Evolutionary conservation across 2,797 vertebrate genomes (phyloP).

Genomic region (Vultur gryphus): DNA sequence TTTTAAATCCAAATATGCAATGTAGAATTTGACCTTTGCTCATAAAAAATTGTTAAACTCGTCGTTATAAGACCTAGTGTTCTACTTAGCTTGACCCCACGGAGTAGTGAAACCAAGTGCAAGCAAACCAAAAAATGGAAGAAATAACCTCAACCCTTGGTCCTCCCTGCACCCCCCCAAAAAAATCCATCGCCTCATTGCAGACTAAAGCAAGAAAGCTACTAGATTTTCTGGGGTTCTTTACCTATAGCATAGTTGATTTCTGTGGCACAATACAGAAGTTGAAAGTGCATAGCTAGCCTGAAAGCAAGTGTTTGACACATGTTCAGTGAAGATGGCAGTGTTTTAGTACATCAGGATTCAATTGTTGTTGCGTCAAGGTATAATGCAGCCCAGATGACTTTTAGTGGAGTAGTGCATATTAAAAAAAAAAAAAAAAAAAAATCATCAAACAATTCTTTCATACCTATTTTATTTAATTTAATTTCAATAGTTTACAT

Average conservation of each 20-base stretch:
- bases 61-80: background rate
- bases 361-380: constrained; percentile 62
- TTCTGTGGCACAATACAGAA: background rate
- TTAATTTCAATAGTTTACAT: constrained; percentile 46
- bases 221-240: background rate
- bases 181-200: background rate
- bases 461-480: constrained; percentile 59
- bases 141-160: background rate
- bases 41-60: constrained; percentile 53
- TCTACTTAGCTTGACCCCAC: background rate
- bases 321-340: constrained; percentile 56
- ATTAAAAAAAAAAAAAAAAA: constrained; percentile 41
- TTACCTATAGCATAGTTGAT: background rate
- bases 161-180: background rate
- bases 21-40: constrained; percentile 53
- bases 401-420: constrained; percentile 31
- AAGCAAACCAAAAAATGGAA: background rate
- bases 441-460: constrained; percentile 50
- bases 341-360: constrained; percentile 53
- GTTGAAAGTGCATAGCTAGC: background rate
- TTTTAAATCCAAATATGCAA: constrained; percentile 62
- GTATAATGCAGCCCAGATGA: constrained; percentile 61
- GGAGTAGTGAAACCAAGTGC: background rate
- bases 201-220: background rate
- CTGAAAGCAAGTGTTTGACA: constrained; percentile 62